Conservation (phyloP, 2,797 vertebrate species). For the Pelochelys cantorii region DNA sequence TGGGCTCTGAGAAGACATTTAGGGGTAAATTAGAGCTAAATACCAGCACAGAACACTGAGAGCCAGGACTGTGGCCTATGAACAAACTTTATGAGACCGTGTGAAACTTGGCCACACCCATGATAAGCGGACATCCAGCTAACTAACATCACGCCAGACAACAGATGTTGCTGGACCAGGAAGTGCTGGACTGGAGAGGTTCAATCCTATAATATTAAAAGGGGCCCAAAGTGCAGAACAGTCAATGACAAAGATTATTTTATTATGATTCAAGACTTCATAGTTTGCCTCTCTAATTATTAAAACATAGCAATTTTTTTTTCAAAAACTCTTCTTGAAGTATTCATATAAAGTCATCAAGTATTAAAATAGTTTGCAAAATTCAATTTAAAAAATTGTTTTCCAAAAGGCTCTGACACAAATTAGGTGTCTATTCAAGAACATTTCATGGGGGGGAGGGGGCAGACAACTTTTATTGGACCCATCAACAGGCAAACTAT, state of each 20-base stretch:
- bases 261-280: neutral
- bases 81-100: too few species aligned
- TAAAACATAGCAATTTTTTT: neutral
- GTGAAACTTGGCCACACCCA: too few species aligned
- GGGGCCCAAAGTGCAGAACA: neutral
- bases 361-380: fast-evolving
- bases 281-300: neutral
- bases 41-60: too few species aligned
- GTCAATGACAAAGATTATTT: neutral
- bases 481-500: fast-evolving
- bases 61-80: too few species aligned
- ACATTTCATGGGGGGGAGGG: neutral
- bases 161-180: too few species aligned
- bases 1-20: too few species aligned
- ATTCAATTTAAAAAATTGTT: neutral
- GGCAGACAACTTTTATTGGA: neutral
- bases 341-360: fast-evolving
- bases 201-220: neutral
- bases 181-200: too few species aligned
- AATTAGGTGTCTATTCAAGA: neutral
- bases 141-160: too few species aligned
- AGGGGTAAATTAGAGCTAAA: too few species aligned
- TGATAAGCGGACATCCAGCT: too few species aligned
- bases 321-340: neutral
- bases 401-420: neutral